These are phyloP conservation scores for Eubasilissa splendida DNA, from an alignment of 2,888 invertebrate genomes.

Conservation along the genomic window DNA sequence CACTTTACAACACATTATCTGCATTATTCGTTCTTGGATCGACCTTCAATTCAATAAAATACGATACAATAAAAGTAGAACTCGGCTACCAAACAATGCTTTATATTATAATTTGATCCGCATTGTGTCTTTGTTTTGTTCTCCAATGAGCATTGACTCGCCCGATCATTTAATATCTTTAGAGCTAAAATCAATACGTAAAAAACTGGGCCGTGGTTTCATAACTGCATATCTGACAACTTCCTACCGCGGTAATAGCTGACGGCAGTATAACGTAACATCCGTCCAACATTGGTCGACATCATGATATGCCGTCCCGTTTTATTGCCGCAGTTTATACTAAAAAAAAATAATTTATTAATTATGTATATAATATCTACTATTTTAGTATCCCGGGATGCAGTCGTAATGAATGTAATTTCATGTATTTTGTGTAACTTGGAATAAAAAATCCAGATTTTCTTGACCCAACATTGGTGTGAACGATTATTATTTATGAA, in stretches of 20 bases:
- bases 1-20: conserved; percentile 2
- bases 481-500: no score
- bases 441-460: no score
- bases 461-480: no score
- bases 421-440: no score
- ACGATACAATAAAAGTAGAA: neutral
- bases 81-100: neutral
- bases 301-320: neutral
- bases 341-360: no score
- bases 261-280: conserved; percentile 5
- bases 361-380: no score
- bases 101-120: conserved; percentile 7
- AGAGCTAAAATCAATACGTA: conserved; percentile 25
- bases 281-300: neutral
- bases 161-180: conserved; percentile 7
- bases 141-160: neutral
- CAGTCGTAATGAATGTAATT: no score
- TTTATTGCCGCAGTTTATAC: no score
- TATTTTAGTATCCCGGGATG: no score
- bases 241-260: conserved; percentile 18
- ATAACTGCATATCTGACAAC: conserved; percentile 29
- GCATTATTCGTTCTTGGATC: neutral
- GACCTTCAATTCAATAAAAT: conserved; percentile 2
- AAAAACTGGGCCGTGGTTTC: conserved; percentile 16
- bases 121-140: conserved; percentile 23